Conservation (phyloP, 2,888 invertebrate species). For the Cenopis cana region DNA sequence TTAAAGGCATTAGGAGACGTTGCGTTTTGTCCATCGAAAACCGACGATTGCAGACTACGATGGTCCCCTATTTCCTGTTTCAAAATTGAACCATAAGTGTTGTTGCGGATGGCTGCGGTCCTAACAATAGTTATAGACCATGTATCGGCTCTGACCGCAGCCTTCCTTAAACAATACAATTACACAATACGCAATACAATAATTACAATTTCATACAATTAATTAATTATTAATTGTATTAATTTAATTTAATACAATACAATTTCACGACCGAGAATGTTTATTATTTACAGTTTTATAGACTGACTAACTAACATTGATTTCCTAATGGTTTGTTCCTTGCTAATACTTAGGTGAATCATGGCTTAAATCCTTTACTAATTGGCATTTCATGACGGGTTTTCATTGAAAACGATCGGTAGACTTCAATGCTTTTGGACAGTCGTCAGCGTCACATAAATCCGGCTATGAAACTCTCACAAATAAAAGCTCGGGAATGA, state of each 20-base stretch:
- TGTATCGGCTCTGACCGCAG: constrained; percentile 57
- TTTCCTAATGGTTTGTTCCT: constrained; percentile 45
- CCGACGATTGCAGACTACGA: neutral
- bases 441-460: constrained; percentile 23
- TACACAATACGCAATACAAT: too few species aligned
- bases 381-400: constrained; percentile 42
- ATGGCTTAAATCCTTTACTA: neutral
- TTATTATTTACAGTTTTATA: constrained; percentile 80
- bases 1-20: neutral
- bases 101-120: neutral
- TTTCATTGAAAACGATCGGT: neutral
- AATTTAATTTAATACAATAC: too few species aligned
- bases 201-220: too few species aligned
- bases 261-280: constrained; percentile 78
- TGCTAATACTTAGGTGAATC: neutral
- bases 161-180: constrained; percentile 74
- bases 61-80: neutral
- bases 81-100: neutral
- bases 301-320: constrained; percentile 65
- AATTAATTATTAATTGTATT: too few species aligned
- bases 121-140: constrained; percentile 59
- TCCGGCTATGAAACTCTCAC: constrained; percentile 57
- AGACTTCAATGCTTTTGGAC: constrained; percentile 2
- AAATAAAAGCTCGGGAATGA: constrained; percentile 71
- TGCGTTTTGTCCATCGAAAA: neutral